Evolutionary conservation across 2,113 vertebrate genomes (phyloP).

Genomic region (Ivindomyrus marchei): DNA sequence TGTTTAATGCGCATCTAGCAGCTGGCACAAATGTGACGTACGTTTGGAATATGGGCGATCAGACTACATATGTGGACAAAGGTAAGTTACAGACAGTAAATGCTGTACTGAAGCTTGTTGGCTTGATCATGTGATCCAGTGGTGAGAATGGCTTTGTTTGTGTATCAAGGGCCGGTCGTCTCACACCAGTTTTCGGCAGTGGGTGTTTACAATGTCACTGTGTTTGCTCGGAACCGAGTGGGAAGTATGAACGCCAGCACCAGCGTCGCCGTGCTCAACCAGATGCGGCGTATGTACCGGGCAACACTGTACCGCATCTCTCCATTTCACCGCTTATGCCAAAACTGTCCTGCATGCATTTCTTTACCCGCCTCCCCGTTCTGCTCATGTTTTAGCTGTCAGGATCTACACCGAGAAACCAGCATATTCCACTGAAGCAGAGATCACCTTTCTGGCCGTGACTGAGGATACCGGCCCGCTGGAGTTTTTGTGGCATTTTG

Average conservation of each 20-base stretch:
- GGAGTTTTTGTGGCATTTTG: constrained; percentile 68
- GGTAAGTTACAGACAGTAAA: background rate
- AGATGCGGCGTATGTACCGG: constrained; percentile 34
- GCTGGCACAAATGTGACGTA: constrained; percentile 29
- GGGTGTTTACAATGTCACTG: constrained; percentile 25
- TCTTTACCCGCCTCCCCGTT: background rate
- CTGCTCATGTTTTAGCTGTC: constrained; percentile 39
- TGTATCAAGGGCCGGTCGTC: constrained; percentile 30
- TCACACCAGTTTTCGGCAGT: constrained; percentile 17
- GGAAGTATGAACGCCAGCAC: constrained; percentile 13
- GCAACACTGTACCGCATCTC: background rate
- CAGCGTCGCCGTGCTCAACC: constrained; percentile 22
- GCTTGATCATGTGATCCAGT: background rate
- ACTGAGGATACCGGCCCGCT: constrained; percentile 36
- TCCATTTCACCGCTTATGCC: background rate
- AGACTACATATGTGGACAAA: background rate
- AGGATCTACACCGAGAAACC: constrained; percentile 54
- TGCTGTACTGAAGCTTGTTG: background rate
- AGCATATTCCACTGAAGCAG: constrained; percentile 53
- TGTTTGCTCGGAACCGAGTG: constrained; percentile 17
- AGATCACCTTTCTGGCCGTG: constrained; percentile 56
- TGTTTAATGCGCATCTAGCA: constrained; percentile 6
- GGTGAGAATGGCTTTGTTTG: background rate
- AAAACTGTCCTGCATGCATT: background rate
- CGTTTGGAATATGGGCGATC: background rate